Percentiles rank a stretch among this genome's conserved stretches.
Evolutionary conservation across 2,113 vertebrate species (phyloP).

Genomic region (Leuciscus idus): DNA sequence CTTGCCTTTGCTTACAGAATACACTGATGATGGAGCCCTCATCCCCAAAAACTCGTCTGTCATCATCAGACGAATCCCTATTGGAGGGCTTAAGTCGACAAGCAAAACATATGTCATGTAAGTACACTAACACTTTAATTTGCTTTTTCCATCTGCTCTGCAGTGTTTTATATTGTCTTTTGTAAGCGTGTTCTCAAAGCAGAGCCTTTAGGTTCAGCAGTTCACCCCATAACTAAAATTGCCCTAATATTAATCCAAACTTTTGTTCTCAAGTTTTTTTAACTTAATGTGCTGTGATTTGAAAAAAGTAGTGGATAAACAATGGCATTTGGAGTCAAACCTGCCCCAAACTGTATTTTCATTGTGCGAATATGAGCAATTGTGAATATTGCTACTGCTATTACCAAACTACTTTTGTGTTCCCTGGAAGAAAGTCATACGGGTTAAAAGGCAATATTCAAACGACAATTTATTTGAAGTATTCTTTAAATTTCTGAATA

Average conservation of each 20-base stretch:
- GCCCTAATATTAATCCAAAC: not conserved
- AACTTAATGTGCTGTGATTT: not conserved
- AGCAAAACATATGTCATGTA: conserved; percentile 92
- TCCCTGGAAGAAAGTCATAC: too few relatives aligned
- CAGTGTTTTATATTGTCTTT: not conserved
- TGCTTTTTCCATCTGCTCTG: not conserved
- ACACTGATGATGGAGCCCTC: conserved; percentile 87
- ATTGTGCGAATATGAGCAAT: not conserved
- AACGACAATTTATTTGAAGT: too few relatives aligned
- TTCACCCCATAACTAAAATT: not conserved
- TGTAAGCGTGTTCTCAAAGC: not conserved
- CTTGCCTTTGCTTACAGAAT: conserved; percentile 76
- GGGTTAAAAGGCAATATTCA: not conserved
- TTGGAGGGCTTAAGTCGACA: conserved; percentile 85
- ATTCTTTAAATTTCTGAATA: not conserved
- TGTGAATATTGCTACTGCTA: too few relatives aligned
- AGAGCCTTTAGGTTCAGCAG: not conserved
- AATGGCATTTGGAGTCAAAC: not conserved
- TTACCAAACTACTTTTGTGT: too few relatives aligned
- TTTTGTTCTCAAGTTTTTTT: not conserved
- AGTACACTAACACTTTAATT: conserved; percentile 65
- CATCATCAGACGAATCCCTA: conserved; percentile 94
- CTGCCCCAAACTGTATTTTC: not conserved
- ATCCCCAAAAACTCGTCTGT: conserved; percentile 98
- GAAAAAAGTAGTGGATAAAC: not conserved